Evolutionary conservation across 2,113 vertebrate species (phyloP), one percentile per base, ranked within the genome.

Genomic region (Synodontis membranacea): DNA sequence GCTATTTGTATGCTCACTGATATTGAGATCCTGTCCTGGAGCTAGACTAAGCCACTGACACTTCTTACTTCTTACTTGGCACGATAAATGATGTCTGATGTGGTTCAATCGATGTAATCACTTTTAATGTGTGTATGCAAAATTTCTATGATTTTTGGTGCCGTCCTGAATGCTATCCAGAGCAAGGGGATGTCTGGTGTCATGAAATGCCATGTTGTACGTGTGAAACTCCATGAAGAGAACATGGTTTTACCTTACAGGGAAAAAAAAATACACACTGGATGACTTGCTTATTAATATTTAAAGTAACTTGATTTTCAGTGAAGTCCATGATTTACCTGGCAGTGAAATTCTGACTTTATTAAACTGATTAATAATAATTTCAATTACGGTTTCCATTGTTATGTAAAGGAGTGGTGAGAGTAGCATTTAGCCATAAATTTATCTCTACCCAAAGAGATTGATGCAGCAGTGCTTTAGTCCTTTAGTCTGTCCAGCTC

Each of bases 41-140:
- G 86, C 64, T 62, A 82, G 42, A 82, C 66, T 50, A 82, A 82
- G 66, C 80, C 68, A 82, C 80, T 62, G 85, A 82, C 80, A 75
- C 85, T 19, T 62, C 78, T 25, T 23, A 56, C 52, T 56, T 72
- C 46, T 46, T 52, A 28, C 44, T 50, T n/a, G 19, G 52, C 46
- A 10, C 28, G 8, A 23, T 50, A 42, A 12, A 2, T 11, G 11
- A n/a, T 46, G 17, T 21, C 21, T 44, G 42, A 31, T 74, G 52
- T 66, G 85, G 68, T 60, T 68, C 85, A 15, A 34, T 82, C 66
- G 44, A 86, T 64, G 80, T 17, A 9, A 34, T 86, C 31, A 44
- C 42, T 54, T 62, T 82, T 64, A 44, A 37, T 83, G 56, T 58
- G 9, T 54, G 60, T 83, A 76, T 46, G 70, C 70, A 62, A 76